A percentile compares a stretch with the other conserved stretches of the same genome.
Conservation (phyloP, 2,888 invertebrate species). For the Nemoura dubitans region DNA sequence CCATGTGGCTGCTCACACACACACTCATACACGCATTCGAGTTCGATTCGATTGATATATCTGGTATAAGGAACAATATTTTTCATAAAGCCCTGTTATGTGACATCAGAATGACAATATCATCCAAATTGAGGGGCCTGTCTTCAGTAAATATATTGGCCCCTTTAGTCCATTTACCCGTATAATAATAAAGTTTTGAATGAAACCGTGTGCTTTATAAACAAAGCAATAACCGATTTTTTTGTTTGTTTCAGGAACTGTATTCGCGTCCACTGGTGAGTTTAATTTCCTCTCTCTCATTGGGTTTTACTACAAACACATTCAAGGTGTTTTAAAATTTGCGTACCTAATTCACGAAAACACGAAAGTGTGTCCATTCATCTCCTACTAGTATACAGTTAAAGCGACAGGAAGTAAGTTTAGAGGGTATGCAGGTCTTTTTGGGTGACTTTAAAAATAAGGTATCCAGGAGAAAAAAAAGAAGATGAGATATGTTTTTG, state of each 20-base stretch:
- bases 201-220: background rate
- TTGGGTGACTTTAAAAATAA: background rate
- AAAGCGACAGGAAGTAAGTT: too few relatives aligned
- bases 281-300: background rate
- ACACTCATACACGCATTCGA: background rate
- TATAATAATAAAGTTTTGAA: background rate
- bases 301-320: too few relatives aligned
- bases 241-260: constrained; percentile 21
- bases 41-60: background rate
- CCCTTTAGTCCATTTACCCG: background rate
- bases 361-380: too few relatives aligned
- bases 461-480: background rate
- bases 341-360: too few relatives aligned
- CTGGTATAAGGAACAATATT: constrained; percentile 7
- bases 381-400: too few relatives aligned
- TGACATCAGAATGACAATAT: background rate
- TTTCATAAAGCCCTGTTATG: background rate
- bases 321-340: too few relatives aligned
- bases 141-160: background rate
- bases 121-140: background rate
- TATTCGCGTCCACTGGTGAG: constrained; percentile 24
- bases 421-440: too few relatives aligned
- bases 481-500: background rate
- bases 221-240: background rate
- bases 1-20: too few relatives aligned